Evolutionary conservation across 2,113 vertebrate genomes (phyloP).

Genomic region (Tretioscincus oriximinensis): DNA sequence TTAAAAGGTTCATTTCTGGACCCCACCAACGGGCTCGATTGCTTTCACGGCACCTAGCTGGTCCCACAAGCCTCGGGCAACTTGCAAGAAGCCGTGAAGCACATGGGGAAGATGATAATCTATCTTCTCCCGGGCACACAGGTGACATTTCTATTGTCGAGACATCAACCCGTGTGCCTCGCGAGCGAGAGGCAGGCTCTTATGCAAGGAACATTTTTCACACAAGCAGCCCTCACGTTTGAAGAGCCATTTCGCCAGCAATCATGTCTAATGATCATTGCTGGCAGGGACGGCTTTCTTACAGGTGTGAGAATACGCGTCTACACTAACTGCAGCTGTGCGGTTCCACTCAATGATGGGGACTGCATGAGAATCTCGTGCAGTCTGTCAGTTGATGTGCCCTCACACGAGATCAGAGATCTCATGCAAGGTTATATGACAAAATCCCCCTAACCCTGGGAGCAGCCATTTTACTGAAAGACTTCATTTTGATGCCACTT

Average conservation of each 20-base stretch:
- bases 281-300: neutral
- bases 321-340: neutral
- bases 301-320: neutral
- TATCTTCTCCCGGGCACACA: slow-evolving; percentile 18
- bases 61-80: slow-evolving; percentile 23
- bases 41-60: slow-evolving; percentile 21
- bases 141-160: slow-evolving; percentile 32
- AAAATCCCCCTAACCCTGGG: too few relatives aligned
- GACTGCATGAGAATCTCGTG: too few relatives aligned
- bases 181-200: neutral
- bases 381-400: too few relatives aligned
- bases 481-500: too few relatives aligned
- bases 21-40: slow-evolving; percentile 28
- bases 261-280: neutral
- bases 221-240: neutral
- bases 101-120: neutral
- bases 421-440: too few relatives aligned
- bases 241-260: neutral
- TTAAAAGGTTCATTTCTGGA: slow-evolving; percentile 24
- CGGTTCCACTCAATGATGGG: neutral
- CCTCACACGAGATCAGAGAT: too few relatives aligned
- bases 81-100: neutral
- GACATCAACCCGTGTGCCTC: slow-evolving; percentile 16
- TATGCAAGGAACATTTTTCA: slow-evolving; percentile 7
- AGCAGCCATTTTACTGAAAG: too few relatives aligned